Percentiles rank a stretch among this genome's conserved stretches.
Evolutionary conservation across 2,797 vertebrate species (phyloP).

Genomic region (Argentina silus): DNA sequence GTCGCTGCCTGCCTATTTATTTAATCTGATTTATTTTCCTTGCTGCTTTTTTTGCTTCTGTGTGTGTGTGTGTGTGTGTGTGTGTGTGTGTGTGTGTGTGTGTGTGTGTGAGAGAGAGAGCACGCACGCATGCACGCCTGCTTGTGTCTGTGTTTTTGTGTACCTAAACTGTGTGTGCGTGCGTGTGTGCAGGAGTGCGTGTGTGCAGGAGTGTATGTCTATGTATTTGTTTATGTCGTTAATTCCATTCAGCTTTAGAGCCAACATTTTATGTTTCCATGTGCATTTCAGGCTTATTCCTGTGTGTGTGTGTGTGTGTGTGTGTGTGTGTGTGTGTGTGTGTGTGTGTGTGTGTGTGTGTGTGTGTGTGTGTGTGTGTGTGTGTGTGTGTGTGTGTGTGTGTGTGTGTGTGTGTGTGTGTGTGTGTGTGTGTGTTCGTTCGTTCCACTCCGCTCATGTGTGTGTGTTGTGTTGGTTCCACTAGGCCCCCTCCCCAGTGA

Average conservation of each 20-base stretch:
- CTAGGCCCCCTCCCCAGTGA: conserved; percentile 98
- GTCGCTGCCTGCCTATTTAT: background rate
- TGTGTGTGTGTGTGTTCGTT: conserved; percentile 9
- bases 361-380: conserved; percentile 58
- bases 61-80: conserved; percentile 15
- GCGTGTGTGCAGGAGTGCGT: background rate
- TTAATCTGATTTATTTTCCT: conserved; percentile 12
- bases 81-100: conserved; percentile 11
- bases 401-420: background rate
- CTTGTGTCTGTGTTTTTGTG: conserved; percentile 15
- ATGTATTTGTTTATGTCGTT: conserved; percentile 43
- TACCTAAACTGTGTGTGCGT: conserved; percentile 10
- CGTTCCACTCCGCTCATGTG: conserved; percentile 25
- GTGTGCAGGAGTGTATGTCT: conserved; percentile 21
- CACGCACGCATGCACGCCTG: conserved; percentile 6
- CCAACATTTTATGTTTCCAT: conserved; percentile 24
- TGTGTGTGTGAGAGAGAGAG: too few species aligned
- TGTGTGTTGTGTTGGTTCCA: conserved; percentile 84
- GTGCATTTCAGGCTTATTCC: conserved; percentile 70
- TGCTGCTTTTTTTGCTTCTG: background rate
- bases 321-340: conserved; percentile 42
- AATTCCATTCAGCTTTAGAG: conserved; percentile 65
- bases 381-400: conserved; percentile 35
- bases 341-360: conserved; percentile 59
- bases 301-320: conserved; percentile 51